A percentile compares a stretch with the other conserved stretches of the same genome.
phyloP scores from a whole-genome alignment of 1,140 invertebrate species.

The Papilio xuthus region DNA sequence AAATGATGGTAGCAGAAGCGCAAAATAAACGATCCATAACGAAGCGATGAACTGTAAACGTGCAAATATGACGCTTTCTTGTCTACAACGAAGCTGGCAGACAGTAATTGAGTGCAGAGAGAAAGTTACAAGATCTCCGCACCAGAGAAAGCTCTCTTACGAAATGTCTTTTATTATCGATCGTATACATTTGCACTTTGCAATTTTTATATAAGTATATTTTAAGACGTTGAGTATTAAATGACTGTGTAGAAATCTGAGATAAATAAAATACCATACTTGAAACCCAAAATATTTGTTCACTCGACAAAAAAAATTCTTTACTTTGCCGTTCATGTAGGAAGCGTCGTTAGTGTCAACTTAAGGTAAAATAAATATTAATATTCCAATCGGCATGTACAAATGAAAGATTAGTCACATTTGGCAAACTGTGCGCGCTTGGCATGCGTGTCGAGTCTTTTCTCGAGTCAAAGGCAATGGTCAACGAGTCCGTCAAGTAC shows the following conservation, averaged over 20 bases:
- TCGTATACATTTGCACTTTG: conserved; percentile 11
- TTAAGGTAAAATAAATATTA: conserved; percentile 36
- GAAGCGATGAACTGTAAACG: conserved; percentile 15
- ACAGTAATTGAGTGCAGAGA: conserved; percentile 29
- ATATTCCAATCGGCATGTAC: conserved; percentile 23
- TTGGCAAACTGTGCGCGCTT: conserved; percentile 41
- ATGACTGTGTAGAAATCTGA: background rate
- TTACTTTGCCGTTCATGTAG: conserved; percentile 11
- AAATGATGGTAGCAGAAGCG: too few species aligned
- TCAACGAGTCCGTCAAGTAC: conserved; percentile 52
- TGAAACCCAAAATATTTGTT: conserved; percentile 19
- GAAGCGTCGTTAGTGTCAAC: conserved; percentile 23
- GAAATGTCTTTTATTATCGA: conserved; percentile 37
- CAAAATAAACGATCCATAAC: conserved; percentile 23
- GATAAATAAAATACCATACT: background rate
- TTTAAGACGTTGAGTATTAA: background rate
- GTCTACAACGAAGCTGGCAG: conserved; percentile 4
- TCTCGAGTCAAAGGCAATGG: conserved; percentile 39
- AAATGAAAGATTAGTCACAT: conserved; percentile 48
- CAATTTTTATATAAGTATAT: background rate
- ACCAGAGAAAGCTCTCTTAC: conserved; percentile 30
- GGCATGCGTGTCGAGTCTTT: conserved; percentile 46
- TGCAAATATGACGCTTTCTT: conserved; percentile 33
- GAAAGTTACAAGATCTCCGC: conserved; percentile 29
- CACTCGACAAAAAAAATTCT: background rate